Conservation (phyloP, 1,140 invertebrate genomes). For the Drosophila kanapiae region DNA sequence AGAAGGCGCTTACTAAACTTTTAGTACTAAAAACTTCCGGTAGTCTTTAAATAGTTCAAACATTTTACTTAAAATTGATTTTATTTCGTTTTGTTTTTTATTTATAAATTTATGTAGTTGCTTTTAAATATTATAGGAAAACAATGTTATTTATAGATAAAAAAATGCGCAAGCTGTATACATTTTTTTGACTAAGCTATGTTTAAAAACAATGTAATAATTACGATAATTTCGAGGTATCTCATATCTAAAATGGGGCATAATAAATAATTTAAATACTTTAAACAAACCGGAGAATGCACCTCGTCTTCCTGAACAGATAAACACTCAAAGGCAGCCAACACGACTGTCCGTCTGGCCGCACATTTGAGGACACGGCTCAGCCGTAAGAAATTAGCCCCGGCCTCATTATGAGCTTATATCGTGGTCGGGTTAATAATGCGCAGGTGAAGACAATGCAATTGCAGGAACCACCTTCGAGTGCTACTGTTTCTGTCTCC, state of each 20-base stretch:
- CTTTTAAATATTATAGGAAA: neutral
- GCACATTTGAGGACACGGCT: slow-evolving; percentile 55
- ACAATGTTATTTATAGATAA: neutral
- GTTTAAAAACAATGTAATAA: too few species aligned
- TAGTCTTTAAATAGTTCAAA: neutral
- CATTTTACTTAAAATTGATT: neutral
- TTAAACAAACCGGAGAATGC: slow-evolving; percentile 1
- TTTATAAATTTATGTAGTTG: neutral
- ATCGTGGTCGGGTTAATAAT: slow-evolving; percentile 77
- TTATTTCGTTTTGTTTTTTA: neutral
- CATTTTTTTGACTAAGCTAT: too few species aligned
- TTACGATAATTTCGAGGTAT: too few species aligned
- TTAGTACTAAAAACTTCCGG: neutral
- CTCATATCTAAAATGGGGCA: too few species aligned
- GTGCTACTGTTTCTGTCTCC: neutral
- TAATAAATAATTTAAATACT: slow-evolving; percentile 3
- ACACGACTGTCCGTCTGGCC: slow-evolving; percentile 21
- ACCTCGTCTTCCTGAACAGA: slow-evolving; percentile 18
- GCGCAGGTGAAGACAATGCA: slow-evolving; percentile 59
- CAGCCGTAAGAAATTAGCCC: slow-evolving; percentile 55
- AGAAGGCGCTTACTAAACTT: rapidly evolving
- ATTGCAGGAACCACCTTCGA: slow-evolving; percentile 17
- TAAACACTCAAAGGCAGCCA: slow-evolving; percentile 23
- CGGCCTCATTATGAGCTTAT: slow-evolving; percentile 77
- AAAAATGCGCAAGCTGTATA: too few species aligned